A percentile compares a stretch with the other conserved stretches of the same genome.
phyloP scores from a whole-genome alignment of 2,888 invertebrate genomes.

The Fragum fragum region DNA sequence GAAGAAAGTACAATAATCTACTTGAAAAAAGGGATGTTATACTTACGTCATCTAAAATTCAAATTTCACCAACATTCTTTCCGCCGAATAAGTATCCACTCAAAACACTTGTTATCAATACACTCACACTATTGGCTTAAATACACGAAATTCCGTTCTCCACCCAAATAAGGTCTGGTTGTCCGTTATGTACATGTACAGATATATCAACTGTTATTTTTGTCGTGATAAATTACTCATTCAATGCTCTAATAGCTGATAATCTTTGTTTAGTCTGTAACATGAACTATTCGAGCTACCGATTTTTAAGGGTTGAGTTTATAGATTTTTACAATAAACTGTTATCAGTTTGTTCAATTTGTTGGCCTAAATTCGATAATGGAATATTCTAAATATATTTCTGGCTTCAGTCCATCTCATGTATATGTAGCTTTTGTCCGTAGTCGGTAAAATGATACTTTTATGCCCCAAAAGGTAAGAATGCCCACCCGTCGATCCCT shows the following conservation, averaged over 20 bases:
- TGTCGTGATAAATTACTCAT: constrained; percentile 6
- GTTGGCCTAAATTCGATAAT: not conserved
- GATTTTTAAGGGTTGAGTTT: not conserved
- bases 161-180: not conserved
- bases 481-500: no score
- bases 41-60: not conserved
- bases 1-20: no score
- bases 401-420: no score
- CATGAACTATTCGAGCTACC: not conserved
- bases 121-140: not conserved
- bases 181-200: not conserved
- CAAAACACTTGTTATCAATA: not conserved
- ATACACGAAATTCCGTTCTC: not conserved
- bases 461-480: no score
- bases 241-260: not conserved
- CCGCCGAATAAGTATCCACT: not conserved
- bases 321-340: not conserved
- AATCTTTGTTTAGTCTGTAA: constrained; percentile 1
- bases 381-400: not conserved
- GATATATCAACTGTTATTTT: not conserved
- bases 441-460: no score
- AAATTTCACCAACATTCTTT: not conserved
- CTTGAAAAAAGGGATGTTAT: no score
- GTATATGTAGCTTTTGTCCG: no score
- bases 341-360: not conserved